Percentiles rank a stretch among this genome's conserved stretches.
These are phyloP conservation scores for Masnerella sp. DNA, from an alignment of 2,888 invertebrate genomes.

Conservation along the genomic window DNA sequence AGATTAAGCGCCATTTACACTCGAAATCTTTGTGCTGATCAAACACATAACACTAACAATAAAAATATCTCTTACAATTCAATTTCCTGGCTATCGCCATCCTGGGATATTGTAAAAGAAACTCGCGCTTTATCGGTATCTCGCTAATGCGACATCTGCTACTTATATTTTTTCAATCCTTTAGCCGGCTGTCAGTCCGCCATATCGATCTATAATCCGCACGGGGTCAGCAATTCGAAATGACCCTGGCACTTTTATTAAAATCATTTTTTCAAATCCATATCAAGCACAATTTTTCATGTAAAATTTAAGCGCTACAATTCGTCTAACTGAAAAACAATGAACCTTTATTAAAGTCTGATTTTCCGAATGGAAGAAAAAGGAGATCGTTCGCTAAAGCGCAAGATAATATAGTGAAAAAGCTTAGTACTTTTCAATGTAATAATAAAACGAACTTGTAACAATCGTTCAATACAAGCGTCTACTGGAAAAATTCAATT, in stretches of 20 bases:
- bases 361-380: too few species aligned
- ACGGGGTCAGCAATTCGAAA: slow-evolving; percentile 19
- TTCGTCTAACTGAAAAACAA: too few species aligned
- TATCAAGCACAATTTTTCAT: not conserved
- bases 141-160: slow-evolving; percentile 36
- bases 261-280: slow-evolving; percentile 7
- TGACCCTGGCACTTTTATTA: slow-evolving; percentile 26
- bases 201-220: slow-evolving; percentile 44
- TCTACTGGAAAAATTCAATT: slow-evolving; percentile 3
- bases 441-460: not conserved
- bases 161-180: slow-evolving; percentile 32
- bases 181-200: slow-evolving; percentile 19
- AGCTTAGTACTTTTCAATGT: not conserved
- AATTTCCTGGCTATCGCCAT: slow-evolving; percentile 13
- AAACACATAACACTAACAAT: slow-evolving; percentile 37
- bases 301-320: too few species aligned
- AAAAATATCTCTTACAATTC: slow-evolving; percentile 32
- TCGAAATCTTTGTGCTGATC: too few species aligned
- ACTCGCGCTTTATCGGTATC: slow-evolving; percentile 37
- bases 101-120: slow-evolving; percentile 23
- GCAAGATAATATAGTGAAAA: not conserved
- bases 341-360: too few species aligned
- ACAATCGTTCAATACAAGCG: not conserved
- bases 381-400: too few species aligned
- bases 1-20: too few species aligned